A percentile compares a stretch with the other conserved stretches of the same genome.
phyloP scores from a whole-genome alignment of 2,113 vertebrate species.

The Acrocephalus arundinaceus region DNA sequence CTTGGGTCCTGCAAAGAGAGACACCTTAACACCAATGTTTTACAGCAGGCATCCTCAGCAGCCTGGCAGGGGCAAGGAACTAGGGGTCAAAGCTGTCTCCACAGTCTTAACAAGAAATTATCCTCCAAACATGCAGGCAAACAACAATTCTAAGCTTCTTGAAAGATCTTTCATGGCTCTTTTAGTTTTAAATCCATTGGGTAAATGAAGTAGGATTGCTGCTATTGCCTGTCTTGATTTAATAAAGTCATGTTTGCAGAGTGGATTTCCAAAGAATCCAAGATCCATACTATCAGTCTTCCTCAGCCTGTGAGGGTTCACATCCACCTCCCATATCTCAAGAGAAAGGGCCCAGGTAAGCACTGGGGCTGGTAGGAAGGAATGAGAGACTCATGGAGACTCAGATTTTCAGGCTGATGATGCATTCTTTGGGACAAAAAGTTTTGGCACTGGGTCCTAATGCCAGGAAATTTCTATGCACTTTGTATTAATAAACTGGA shows the following conservation, averaged over 20 bases:
- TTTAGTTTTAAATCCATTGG: not conserved
- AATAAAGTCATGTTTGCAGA: not conserved
- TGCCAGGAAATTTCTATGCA: not conserved
- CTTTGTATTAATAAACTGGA: not conserved
- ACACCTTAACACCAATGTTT: fast-evolving
- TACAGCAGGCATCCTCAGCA: not conserved
- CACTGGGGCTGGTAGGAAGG: not conserved
- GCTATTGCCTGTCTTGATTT: not conserved
- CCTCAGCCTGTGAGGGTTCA: not conserved
- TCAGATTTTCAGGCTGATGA: not conserved
- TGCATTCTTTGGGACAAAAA: not conserved
- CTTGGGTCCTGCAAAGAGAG: not conserved
- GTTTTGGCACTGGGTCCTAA: not conserved
- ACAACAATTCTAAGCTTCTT: not conserved
- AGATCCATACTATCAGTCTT: not conserved
- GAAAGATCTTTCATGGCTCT: not conserved
- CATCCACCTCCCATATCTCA: not conserved
- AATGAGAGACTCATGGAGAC: not conserved
- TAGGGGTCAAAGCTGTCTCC: not conserved
- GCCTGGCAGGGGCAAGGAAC: not conserved
- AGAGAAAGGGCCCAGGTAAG: not conserved
- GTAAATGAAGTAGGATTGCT: not conserved
- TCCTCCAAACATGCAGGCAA: not conserved
- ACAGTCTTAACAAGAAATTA: not conserved
- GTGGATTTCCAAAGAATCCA: not conserved